Base-by-base conservation (phyloP, 2,113 vertebrate species). In the Phodopus roborovskii region DNA sequence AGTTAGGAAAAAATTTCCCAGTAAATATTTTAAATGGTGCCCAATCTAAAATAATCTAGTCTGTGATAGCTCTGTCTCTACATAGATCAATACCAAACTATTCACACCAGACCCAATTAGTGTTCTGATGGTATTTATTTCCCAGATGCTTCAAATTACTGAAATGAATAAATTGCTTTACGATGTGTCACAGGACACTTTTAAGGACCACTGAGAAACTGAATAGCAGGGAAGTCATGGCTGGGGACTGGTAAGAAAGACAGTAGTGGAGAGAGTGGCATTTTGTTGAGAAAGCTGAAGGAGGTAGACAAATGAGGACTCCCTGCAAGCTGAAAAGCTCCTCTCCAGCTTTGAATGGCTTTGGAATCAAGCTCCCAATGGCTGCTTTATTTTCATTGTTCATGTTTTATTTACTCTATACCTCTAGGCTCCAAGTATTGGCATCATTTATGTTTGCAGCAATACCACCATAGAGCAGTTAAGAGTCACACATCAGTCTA, bases 391-490 rank as follows among this genome's bases (percentile, higher is more conserved):
- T 91, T 92, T 36, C 2, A 48, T 88, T 96, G 60, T 48, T 93
- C 42, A 73, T 93, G 62, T 68, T 97, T 92, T 92, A 92, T 73
- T 94, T 94, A 95, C 73, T 88, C 97, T 70, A 97, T 89, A 95
- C 60, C 58, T 94, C 88, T 3, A 26, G 11, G 9, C 50, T 94
- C 83, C 3, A 26, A 13, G 6, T 97, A 94, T 97, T 88, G 86
- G 66, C 89, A 91, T 71, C 53, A 90, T 50, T 92, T 88, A 39
- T 94, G 73, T 94, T 97, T 92, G 60, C n/a, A 91, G 33, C 60
- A 33, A 97, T 28, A 53, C 71, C 19, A 68, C 81, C 28, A 33
- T 10, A 11, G 50, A 36, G 11, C n/a, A 3, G 22, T 58, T 45
- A 75, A 95, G 15, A 94, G 22, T 78, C 45, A 17, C 53, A 60